Conservation (phyloP, 2,797 vertebrate genomes). For the Macrochelys suwanniensis region DNA sequence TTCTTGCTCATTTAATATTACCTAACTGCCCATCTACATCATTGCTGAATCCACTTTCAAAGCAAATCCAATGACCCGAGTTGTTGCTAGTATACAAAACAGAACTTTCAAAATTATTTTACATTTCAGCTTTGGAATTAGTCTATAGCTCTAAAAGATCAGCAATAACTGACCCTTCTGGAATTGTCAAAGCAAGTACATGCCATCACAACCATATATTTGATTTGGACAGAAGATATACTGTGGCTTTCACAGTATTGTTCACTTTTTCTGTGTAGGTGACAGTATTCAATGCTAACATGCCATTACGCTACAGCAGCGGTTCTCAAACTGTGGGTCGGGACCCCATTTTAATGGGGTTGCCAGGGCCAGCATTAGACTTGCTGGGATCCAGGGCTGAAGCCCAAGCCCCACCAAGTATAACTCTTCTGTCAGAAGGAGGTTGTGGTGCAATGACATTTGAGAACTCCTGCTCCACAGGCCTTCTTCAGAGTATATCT, state of each 20-base stretch:
- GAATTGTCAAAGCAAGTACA: background rate
- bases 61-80: constrained; percentile 41
- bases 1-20: constrained; percentile 27
- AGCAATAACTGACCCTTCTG: too few species aligned
- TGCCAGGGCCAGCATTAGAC: too few species aligned
- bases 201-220: background rate
- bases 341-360: too few species aligned
- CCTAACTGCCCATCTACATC: background rate
- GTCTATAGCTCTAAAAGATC: background rate
- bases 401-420: too few species aligned
- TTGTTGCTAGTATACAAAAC: background rate
- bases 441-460: too few species aligned
- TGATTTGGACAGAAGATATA: background rate
- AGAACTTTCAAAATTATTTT: background rate
- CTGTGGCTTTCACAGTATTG: background rate
- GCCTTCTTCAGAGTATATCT: background rate
- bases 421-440: too few species aligned
- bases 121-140: constrained; percentile 14
- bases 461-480: background rate
- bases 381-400: too few species aligned
- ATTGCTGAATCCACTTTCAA: constrained; percentile 33
- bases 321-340: too few species aligned
- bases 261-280: background rate
- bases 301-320: background rate
- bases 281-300: background rate